phyloP scores from a whole-genome alignment of 2,888 invertebrate genomes.

The Griposia aprilina region DNA sequence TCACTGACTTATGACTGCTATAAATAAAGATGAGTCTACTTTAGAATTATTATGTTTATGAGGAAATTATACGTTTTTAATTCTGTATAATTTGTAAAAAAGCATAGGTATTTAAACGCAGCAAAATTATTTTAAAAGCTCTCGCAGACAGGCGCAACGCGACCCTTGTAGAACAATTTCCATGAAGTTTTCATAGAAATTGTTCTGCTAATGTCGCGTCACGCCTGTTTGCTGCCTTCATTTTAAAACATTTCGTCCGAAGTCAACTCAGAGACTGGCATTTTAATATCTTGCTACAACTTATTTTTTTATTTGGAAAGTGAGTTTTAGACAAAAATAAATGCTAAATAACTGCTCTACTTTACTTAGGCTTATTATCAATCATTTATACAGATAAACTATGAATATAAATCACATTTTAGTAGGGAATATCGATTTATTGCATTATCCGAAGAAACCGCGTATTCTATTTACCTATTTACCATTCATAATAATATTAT shows the following conservation, averaged over 20 bases:
- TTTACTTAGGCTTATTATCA: conserved; percentile 5
- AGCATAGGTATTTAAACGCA: background rate
- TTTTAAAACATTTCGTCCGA: no score
- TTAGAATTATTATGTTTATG: background rate
- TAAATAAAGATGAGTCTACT: background rate
- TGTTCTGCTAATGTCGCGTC: no score
- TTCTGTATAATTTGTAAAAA: background rate
- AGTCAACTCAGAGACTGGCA: background rate
- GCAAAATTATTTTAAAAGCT: no score
- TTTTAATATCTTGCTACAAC: background rate
- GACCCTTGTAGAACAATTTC: no score
- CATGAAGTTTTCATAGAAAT: no score
- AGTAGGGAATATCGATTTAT: background rate
- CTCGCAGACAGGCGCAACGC: no score
- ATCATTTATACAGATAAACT: conserved; percentile 6
- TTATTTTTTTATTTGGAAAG: background rate
- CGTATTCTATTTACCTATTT: background rate
- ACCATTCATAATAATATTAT: background rate
- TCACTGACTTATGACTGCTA: conserved; percentile 8
- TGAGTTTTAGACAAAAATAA: background rate
- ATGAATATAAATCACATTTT: conserved; percentile 15
- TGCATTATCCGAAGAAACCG: background rate
- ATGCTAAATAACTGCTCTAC: background rate
- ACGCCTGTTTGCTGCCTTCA: no score
- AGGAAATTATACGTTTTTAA: conserved; percentile 13